Evolutionary conservation across 2,888 invertebrate genomes (phyloP).

Genomic region (Aphodius sticticus): DNA sequence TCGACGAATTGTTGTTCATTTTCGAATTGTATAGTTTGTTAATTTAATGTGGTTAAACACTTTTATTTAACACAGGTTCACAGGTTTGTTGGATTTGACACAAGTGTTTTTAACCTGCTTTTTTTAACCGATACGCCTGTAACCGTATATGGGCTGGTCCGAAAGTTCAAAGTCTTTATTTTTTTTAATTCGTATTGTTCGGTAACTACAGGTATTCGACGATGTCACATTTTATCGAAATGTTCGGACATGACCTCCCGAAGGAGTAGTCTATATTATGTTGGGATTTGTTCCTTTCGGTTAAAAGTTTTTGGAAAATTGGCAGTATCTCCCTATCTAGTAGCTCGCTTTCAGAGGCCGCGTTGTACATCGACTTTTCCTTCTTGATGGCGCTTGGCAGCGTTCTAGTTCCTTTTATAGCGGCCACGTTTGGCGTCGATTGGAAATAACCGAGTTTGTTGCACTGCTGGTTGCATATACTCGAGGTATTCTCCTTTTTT

Average conservation of each 20-base stretch:
- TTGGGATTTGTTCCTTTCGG: conserved; percentile 77
- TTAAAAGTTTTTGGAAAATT: conserved; percentile 90
- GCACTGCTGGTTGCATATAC: conserved; percentile 56
- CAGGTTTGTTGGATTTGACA: too few relatives aligned
- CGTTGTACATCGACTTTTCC: conserved; percentile 67
- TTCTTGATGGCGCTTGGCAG: conserved; percentile 47
- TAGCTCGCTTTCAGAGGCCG: conserved; percentile 84
- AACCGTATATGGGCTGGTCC: conserved; percentile 4
- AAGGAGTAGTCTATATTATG: conserved; percentile 74
- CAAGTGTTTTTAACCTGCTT: too few relatives aligned
- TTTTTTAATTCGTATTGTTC: not conserved
- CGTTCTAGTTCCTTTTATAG: conserved; percentile 49
- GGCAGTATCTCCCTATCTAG: conserved; percentile 86
- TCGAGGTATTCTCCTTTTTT: conserved; percentile 47
- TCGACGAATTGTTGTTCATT: too few relatives aligned
- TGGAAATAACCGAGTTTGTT: conserved; percentile 65
- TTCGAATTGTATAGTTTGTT: too few relatives aligned
- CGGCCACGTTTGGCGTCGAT: conserved; percentile 70
- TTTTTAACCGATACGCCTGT: not conserved
- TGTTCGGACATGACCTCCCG: conserved; percentile 91
- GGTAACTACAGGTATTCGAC: conserved; percentile 81
- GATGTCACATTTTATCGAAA: conserved; percentile 95
- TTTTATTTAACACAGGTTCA: too few relatives aligned
- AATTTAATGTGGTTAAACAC: too few relatives aligned
- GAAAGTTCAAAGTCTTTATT: not conserved